Conservation (phyloP, 2,888 invertebrate species). For the Alentia gelatinosa region DNA sequence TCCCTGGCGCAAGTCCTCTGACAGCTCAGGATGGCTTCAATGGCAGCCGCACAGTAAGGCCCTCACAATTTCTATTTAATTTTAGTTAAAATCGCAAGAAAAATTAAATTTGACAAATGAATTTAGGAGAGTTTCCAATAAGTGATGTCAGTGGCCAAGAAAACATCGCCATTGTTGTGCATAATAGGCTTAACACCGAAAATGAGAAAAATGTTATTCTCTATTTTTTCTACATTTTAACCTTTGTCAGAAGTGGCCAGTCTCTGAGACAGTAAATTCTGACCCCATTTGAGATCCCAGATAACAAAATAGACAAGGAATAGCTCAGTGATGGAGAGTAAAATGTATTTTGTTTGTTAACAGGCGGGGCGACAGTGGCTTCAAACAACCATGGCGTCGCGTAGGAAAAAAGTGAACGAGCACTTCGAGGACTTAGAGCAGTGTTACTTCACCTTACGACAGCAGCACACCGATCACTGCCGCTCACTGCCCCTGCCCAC, state of each 20-base stretch:
- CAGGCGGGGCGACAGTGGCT: constrained; percentile 75
- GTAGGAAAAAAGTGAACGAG: constrained; percentile 89
- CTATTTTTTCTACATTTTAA: too few species aligned
- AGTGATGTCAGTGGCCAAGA: not conserved
- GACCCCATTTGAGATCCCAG: too few species aligned
- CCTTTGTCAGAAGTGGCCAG: too few species aligned
- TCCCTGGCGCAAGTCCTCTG: not conserved
- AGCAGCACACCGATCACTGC: constrained; percentile 60
- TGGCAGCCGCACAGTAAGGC: constrained; percentile 70
- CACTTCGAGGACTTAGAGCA: constrained; percentile 95
- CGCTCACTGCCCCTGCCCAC: not conserved
- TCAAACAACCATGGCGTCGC: constrained; percentile 84
- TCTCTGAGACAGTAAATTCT: too few species aligned
- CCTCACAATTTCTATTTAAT: not conserved
- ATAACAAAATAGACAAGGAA: too few species aligned
- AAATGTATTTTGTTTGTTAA: too few species aligned
- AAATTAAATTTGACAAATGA: too few species aligned
- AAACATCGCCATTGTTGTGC: too few species aligned
- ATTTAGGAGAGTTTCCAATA: not conserved
- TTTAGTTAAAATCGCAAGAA: too few species aligned
- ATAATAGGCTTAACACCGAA: too few species aligned
- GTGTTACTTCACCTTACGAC: constrained; percentile 90
- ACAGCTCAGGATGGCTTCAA: constrained; percentile 80
- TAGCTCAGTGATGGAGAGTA: too few species aligned
- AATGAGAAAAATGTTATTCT: too few species aligned